Evolutionary conservation across 1,140 invertebrate species (phyloP).

Genomic region (Megalonaias nervosa): DNA sequence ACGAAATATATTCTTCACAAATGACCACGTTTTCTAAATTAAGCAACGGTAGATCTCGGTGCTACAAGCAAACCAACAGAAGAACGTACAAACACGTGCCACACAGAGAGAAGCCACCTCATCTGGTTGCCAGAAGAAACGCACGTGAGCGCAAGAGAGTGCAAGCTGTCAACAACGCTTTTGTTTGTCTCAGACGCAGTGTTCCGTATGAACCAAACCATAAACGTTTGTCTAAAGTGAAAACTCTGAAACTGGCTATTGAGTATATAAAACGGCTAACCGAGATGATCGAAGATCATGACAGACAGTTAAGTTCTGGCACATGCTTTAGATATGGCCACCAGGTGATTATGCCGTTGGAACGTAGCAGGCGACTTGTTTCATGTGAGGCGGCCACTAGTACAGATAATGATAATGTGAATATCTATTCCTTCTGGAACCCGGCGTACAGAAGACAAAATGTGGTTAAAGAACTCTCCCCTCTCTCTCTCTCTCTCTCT

Average conservation of each 20-base stretch:
- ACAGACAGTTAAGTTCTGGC: slow-evolving; percentile 18
- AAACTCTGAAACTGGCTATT: slow-evolving; percentile 92
- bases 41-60: not conserved
- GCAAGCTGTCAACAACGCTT: slow-evolving; percentile 87
- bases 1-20: too few relatives aligned
- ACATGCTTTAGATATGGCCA: too few relatives aligned
- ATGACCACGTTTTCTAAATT: too few relatives aligned
- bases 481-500: too few relatives aligned
- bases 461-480: too few relatives aligned
- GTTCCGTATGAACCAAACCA: slow-evolving; percentile 73
- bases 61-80: slow-evolving; percentile 29
- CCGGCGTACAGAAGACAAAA: too few relatives aligned
- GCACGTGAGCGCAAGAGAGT: slow-evolving; percentile 93
- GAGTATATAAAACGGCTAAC: slow-evolving; percentile 92
- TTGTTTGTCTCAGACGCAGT: slow-evolving; percentile 58
- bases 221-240: slow-evolving; percentile 81
- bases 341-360: too few relatives aligned
- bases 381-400: too few relatives aligned
- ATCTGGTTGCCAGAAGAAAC: slow-evolving; percentile 90
- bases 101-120: slow-evolving; percentile 73
- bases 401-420: too few relatives aligned
- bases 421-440: too few relatives aligned
- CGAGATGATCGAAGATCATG: slow-evolving; percentile 78
- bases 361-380: too few relatives aligned
- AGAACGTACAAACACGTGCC: slow-evolving; percentile 55